Conservation (phyloP, 2,797 vertebrate genomes). For the Cheirogaleus major region DNA sequence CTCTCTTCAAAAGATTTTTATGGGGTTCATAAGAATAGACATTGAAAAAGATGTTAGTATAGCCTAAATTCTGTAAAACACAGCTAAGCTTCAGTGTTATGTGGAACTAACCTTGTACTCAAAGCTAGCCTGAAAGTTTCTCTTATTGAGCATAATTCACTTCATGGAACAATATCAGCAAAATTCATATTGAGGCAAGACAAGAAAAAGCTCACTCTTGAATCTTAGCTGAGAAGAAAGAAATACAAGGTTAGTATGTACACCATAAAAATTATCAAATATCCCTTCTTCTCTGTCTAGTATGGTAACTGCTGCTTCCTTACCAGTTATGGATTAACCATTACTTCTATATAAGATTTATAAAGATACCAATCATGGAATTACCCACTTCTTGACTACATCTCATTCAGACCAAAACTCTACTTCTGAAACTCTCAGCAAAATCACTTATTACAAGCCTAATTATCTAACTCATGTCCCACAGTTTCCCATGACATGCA, state of each 20-base stretch:
- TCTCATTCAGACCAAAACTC: background rate
- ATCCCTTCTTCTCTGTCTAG: background rate
- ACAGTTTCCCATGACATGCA: background rate
- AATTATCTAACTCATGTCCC: background rate
- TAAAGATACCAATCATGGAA: background rate
- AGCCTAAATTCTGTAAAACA: background rate
- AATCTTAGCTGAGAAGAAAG: background rate
- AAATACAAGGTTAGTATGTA: background rate
- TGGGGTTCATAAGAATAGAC: background rate
- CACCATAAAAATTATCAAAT: background rate
- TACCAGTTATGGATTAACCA: background rate
- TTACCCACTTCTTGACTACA: background rate
- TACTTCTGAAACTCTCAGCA: background rate
- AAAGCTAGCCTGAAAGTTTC: background rate
- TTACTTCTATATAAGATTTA: background rate
- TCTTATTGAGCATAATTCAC: background rate
- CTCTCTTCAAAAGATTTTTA: background rate
- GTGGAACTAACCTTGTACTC: background rate
- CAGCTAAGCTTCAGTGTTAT: background rate
- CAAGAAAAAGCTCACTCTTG: background rate
- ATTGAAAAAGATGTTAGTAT: background rate
- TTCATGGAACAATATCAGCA: background rate
- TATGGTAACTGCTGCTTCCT: background rate
- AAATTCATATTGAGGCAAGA: background rate
- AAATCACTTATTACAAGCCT: background rate